Conservation (phyloP, 2,113 vertebrate species). For the Plectropomus leopardus region DNA sequence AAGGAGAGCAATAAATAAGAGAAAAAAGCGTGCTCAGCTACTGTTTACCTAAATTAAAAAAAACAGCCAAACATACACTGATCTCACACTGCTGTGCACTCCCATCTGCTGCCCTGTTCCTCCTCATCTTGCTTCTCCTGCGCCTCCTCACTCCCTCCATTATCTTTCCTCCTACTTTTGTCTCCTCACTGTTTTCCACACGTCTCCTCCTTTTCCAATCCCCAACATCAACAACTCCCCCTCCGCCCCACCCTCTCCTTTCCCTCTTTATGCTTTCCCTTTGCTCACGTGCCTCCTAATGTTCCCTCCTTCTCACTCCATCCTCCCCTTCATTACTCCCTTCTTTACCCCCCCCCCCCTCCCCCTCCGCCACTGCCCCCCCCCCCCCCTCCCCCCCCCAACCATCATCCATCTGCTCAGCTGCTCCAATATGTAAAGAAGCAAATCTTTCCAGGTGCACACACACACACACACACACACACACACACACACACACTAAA, state of each 20-base stretch:
- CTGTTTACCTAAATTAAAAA: not conserved
- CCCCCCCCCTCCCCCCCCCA: conserved; percentile 41
- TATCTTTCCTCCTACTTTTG: not conserved
- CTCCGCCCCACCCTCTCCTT: not conserved
- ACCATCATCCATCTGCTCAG: conserved; percentile 68
- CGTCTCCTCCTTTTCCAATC: too few species aligned
- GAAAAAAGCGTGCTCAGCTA: not conserved
- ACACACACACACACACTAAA: not conserved
- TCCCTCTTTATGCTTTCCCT: not conserved
- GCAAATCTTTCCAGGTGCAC: conserved; percentile 1
- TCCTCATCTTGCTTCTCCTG: not conserved
- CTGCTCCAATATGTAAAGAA: conserved; percentile 33
- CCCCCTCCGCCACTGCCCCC: conserved; percentile 21
- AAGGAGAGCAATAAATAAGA: not conserved
- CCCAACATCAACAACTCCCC: not conserved
- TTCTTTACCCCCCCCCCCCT: conserved; percentile 4
- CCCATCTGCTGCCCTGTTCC: conserved; percentile 29
- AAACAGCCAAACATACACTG: not conserved
- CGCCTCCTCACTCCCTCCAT: not conserved
- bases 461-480: not conserved
- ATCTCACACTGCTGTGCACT: conserved; percentile 6
- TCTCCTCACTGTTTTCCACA: not conserved
- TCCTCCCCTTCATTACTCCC: not conserved
- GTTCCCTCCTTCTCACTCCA: not conserved
- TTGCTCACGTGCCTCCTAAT: not conserved